phyloP scores from a whole-genome alignment of 2,888 invertebrate species.

The Macropis europaea region DNA sequence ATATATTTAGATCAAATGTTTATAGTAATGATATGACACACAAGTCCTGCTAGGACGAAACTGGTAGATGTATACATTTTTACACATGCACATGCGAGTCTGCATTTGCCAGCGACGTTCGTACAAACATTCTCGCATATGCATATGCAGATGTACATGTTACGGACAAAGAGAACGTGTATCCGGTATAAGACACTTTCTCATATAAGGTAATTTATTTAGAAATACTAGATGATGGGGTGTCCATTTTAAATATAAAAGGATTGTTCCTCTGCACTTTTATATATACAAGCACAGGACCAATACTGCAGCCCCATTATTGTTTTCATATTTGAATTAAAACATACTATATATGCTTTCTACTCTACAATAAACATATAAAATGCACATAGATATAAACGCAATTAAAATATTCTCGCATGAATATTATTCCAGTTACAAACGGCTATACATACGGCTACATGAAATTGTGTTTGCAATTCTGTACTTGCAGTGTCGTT shows the following conservation, averaged over 20 bases:
- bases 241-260: constrained; percentile 38
- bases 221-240: constrained; percentile 42
- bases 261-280: constrained; percentile 63
- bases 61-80: constrained; percentile 51
- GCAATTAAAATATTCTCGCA: constrained; percentile 40
- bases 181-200: constrained; percentile 37
- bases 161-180: constrained; percentile 48
- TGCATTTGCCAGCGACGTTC: constrained; percentile 25
- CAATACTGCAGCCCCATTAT: constrained; percentile 44
- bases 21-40: constrained; percentile 61
- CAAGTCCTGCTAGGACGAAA: constrained; percentile 41
- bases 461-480: constrained; percentile 47
- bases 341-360: constrained; percentile 55
- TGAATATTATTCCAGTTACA: constrained; percentile 53
- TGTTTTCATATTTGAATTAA: constrained; percentile 57
- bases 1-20: constrained; percentile 67
- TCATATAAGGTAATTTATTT: constrained; percentile 40
- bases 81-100: constrained; percentile 36
- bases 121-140: constrained; percentile 33
- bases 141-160: constrained; percentile 46
- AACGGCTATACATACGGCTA: constrained; percentile 35
- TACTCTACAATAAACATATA: constrained; percentile 47
- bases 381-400: constrained; percentile 49
- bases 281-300: constrained; percentile 60
- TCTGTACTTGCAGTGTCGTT: constrained; percentile 38